Base-by-base conservation (phyloP, 1,140 invertebrate genomes). In the Drosophila ironensis region DNA sequence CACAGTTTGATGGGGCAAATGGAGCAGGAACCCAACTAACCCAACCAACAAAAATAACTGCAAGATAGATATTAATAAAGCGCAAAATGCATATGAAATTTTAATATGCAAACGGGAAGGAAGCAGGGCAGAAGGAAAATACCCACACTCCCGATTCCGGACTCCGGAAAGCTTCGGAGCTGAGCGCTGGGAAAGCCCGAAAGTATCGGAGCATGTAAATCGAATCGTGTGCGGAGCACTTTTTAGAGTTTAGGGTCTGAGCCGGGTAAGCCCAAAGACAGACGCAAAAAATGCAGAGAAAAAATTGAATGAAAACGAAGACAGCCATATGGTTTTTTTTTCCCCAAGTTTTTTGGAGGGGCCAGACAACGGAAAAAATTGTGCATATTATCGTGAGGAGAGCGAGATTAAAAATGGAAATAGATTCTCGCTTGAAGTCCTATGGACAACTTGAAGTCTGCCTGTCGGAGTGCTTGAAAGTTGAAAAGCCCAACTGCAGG, bases 81-180 rank as follows among this genome's bases (percentile, higher is more conserved):
- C 80, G 84, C n/a, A 72, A 82, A 86, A 71, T 78, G 47, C 80
- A 82, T 86, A 84, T 82, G 80, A 86, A 82, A 86, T 82, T 82
- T 86, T 82, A 82, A 82, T 82, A 82, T 82, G 78, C 78, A 82
- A 78, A 78, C 78, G 78, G 72, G 73, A 56, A 59, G 66, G 82
- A 77, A 78, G 63, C 41, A 68, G 25, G 22, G 45, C 57, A 60
- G 33, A 68, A 46, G 50, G 56, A 68, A 71, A 46, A 67, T 74
- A 64, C 28, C 35, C 63, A 60, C 45, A 44, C 53, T 22, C 20
- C 19, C n/a, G n/a, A n/a, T n/a, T n/a, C n/a, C 5, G 47, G 50
- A n/a, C n/a, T 35, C 20, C 19, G 5, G 12, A 24, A 22, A 17
- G 28, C n/a, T n/a, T 59, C 12, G 57, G 16, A 40, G 51, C 25